Conservation (phyloP, 2,113 vertebrate species). For the Callipepla squamata region DNA sequence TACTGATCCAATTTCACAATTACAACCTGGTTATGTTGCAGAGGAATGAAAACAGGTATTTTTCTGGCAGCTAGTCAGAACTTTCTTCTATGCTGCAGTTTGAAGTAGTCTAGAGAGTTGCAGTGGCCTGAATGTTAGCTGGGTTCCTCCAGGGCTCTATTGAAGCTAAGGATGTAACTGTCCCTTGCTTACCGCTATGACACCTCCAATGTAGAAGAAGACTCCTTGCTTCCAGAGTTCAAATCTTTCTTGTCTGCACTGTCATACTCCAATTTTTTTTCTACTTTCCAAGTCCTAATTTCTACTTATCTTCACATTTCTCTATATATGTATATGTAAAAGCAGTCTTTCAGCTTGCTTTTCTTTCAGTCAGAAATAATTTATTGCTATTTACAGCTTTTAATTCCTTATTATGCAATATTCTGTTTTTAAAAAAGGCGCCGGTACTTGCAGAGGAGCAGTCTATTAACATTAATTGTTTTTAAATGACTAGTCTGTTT, state of each 20-base stretch:
- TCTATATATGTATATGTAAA: background rate
- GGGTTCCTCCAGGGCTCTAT: background rate
- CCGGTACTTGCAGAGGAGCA: background rate
- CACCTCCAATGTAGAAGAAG: background rate
- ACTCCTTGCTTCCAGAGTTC: background rate
- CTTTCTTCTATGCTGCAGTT: background rate
- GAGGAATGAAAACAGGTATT: background rate
- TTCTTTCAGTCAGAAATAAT: background rate
- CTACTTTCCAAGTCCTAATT: background rate
- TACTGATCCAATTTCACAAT: background rate
- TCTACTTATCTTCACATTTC: background rate
- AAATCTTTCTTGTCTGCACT: background rate
- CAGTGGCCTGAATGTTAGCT: background rate
- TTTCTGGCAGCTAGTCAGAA: background rate
- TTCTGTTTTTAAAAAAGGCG: background rate
- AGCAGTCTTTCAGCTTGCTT: background rate
- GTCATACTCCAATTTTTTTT: background rate
- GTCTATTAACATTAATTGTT: background rate
- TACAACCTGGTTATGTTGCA: background rate
- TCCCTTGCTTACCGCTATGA: background rate
- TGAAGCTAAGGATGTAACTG: background rate
- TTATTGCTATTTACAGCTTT: background rate
- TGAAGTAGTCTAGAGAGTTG: background rate
- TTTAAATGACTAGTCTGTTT: background rate
- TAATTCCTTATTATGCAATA: background rate